Evolutionary conservation across 2,888 invertebrate genomes (phyloP), one percentile per base, ranked within the genome.

Genomic region (Eurois occulta): DNA sequence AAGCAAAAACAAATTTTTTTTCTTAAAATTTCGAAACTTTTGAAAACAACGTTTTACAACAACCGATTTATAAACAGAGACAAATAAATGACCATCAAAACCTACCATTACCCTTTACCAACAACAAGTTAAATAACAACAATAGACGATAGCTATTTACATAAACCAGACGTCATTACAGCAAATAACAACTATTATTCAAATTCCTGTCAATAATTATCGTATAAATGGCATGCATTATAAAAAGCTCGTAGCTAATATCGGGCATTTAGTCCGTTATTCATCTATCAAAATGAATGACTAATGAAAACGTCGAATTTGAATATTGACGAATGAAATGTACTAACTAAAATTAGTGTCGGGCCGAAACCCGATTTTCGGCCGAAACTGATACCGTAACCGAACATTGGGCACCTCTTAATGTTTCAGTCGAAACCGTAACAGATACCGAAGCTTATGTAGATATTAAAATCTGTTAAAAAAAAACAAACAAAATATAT

Each of bases 251-350:
- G 35, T 32, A 83, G 86, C 84, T 83, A 77, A 83, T 84, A 81
- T 92, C 92, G 91, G 92, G 91, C 91, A 94, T 94, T 94, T 93
- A 91, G 88, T 91, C 88, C 89, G 90, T 92, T 92, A 94, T 94
- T 94, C 91, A 93, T 91, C 90, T 90, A 92, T 92, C 92, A 94
- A 92, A 92, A 91, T 93, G 92, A 94, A 94, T 93, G 91, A 91
- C 92, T 94, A 94, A 95, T 94, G 93, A 92, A 93, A 94, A 92
- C 91, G 88, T 90, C 87, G 85, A 93, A 95, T 95, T 94, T 94
- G 93, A 95, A 95, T 94, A 95, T 92, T 92, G 92, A 89, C 91
- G 90, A 91, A 92, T 91, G 90, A 91, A 93, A 93, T 94, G 91
- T 89, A 91, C 88, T 92, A 90, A 91, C 90, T 62, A 35, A 62